Evolutionary conservation across 2,797 vertebrate species (phyloP).

Genomic region (Eleutherodactylus coqui): DNA sequence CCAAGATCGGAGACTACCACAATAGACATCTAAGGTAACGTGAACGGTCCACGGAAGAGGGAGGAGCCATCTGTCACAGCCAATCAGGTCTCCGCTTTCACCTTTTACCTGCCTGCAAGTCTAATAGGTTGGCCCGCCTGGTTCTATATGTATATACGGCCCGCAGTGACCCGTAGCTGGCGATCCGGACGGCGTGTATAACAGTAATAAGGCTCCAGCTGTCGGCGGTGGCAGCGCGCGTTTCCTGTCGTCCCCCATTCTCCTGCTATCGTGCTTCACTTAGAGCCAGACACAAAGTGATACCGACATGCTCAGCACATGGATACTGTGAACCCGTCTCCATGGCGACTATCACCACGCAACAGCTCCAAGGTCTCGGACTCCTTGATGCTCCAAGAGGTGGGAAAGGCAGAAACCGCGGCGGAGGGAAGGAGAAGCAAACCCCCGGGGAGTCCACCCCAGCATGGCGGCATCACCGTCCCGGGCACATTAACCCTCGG

Average conservation of each 20-base stretch:
- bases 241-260: conserved; percentile 14
- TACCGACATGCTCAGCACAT: conserved; percentile 22
- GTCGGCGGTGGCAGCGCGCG: not conserved
- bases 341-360: conserved; percentile 66
- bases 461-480: not conserved
- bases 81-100: conserved; percentile 4
- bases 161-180: not conserved
- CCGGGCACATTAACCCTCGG: conserved; percentile 24
- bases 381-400: conserved; percentile 43
- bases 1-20: too few species aligned
- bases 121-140: not conserved
- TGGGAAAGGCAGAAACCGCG: conserved; percentile 25
- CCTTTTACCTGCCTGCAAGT: not conserved
- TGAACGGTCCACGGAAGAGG: not conserved
- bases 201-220: not conserved
- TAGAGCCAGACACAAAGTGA: conserved; percentile 55
- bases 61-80: not conserved
- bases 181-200: not conserved
- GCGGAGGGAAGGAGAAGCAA: conserved; percentile 14
- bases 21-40: too few species aligned
- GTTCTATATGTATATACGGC: too few species aligned
- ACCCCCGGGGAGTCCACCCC: conserved; percentile 23
- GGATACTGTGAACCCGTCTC: conserved; percentile 54
- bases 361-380: conserved; percentile 58
- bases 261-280: conserved; percentile 42